Evolutionary conservation across 2,113 vertebrate genomes (phyloP), one percentile per base, ranked within the genome.

Genomic region (Lophura nycthemera): DNA sequence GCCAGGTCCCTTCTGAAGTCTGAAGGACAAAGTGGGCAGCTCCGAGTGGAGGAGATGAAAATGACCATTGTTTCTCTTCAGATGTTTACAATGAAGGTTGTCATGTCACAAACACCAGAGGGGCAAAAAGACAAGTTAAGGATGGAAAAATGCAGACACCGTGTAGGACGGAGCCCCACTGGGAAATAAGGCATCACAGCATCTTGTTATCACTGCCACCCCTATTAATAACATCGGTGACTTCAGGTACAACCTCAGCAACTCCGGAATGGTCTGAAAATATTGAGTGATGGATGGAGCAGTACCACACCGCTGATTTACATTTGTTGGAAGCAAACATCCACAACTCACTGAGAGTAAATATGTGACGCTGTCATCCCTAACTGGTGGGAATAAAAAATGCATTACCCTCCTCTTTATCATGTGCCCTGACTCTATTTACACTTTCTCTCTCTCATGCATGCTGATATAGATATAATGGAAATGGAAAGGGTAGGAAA

Each of bases 301-400:
- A 67, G 81, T 73, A 94, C 72, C 59, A 73, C 1, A 9, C 40
- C 84, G 47, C 74, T 92, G 65, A 95, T 97, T 94, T 94, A 93
- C 83, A 89, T 92, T 85, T 92, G 73, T 80, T 87, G 84, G 70
- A 94, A 89, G 71, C 54, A 88, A 96, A 93, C 65, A 86, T 83
- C 90, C 73, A 69, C 74, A 92, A 57, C 30, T 90, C 67, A 47
- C 38, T 60, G 59, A 79, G 54, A 90, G 72, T 89, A 95, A 95
- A 93, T 76, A 95, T 67, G 94, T 73, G 75, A 65, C 77, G 74
- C 80, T 95, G 91, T 94, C 93, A 93, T 80, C 57, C 78, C 72
- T 94, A 88, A 91, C 50, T 92, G 82, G 82, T 87, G 57, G 81
- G 70, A 88, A 96, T 90, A 95, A 95, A 93, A 95, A 96, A 90